A percentile compares a stretch with the other conserved stretches of the same genome.
Evolutionary conservation across 23 tunicate species (phyloP).

Genomic region (Ciona savignyi): DNA sequence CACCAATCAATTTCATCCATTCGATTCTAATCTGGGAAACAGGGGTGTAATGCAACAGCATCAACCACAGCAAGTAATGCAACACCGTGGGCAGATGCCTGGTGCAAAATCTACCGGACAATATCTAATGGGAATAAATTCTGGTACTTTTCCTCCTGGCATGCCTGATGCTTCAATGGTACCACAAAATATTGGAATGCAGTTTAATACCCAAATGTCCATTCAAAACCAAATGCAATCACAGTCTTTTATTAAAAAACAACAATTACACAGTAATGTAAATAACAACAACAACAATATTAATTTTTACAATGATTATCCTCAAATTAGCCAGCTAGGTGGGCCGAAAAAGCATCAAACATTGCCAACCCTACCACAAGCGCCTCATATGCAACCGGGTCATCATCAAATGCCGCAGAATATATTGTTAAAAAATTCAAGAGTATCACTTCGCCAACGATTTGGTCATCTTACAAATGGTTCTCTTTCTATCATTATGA

Average conservation of each 20-base stretch:
- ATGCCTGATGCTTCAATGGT: background rate
- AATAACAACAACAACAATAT: background rate
- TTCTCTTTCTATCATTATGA: conserved; percentile 48
- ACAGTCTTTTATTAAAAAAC: background rate
- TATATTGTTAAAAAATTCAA: too few relatives aligned
- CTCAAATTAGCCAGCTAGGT: background rate
- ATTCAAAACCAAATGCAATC: background rate
- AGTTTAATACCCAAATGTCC: background rate
- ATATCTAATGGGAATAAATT: background rate
- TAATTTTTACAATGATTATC: background rate
- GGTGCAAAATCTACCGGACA: background rate
- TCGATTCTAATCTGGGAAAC: conserved; percentile 8
- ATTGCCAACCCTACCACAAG: conserved; percentile 39
- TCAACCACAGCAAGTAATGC: conserved; percentile 25
- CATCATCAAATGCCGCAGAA: background rate
- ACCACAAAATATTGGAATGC: background rate
- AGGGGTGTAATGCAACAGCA: conserved; percentile 9
- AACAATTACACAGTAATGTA: background rate
- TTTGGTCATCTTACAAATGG: conserved; percentile 34
- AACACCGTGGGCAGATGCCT: conserved; percentile 7
- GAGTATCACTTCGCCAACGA: background rate
- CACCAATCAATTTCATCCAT: conserved; percentile 7
- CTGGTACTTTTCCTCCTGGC: background rate
- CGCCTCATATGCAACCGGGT: background rate
- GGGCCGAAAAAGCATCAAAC: background rate